These are phyloP conservation scores for Blastobasis adustella DNA, from an alignment of 2,888 invertebrate species.

Conservation along the genomic window DNA sequence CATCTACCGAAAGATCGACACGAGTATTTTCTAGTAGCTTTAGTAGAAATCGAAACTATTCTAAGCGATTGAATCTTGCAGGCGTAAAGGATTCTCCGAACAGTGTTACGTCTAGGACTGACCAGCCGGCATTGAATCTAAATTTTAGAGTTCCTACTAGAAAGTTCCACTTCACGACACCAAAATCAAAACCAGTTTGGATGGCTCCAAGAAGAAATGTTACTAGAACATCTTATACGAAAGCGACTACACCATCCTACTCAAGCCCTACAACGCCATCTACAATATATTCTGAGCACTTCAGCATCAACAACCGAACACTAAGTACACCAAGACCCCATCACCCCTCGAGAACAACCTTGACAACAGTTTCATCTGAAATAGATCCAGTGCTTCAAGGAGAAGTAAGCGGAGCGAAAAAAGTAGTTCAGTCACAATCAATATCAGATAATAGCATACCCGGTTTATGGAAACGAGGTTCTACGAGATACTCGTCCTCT, in stretches of 20 bases:
- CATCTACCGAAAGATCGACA: constrained; percentile 34
- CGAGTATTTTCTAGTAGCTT: constrained; percentile 37
- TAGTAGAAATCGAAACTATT: constrained; percentile 49
- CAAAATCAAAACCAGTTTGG: constrained; percentile 57
- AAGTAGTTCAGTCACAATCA: constrained; percentile 54
- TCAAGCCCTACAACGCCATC: constrained; percentile 40
- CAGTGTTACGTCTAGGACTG: constrained; percentile 47
- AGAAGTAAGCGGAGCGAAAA: constrained; percentile 50
- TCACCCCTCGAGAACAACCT: constrained; percentile 32
- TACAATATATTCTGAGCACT: constrained; percentile 62
- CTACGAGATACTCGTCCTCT: constrained; percentile 52
- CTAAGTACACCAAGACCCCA: constrained; percentile 23
- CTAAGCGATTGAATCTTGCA: constrained; percentile 52
- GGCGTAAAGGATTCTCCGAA: constrained; percentile 54
- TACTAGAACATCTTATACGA: constrained; percentile 30
- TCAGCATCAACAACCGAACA: constrained; percentile 45
- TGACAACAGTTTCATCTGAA: constrained; percentile 63
- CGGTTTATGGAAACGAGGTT: constrained; percentile 66
- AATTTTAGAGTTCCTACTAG: constrained; percentile 36
- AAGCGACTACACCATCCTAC: constrained; percentile 39
- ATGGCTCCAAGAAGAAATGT: constrained; percentile 54
- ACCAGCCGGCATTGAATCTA: constrained; percentile 27
- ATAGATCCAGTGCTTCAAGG: constrained; percentile 66
- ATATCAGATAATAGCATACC: constrained; percentile 66
- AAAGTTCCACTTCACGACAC: constrained; percentile 57